Conservation (phyloP, 2,113 vertebrate genomes). For the Cavia porcellus region DNA sequence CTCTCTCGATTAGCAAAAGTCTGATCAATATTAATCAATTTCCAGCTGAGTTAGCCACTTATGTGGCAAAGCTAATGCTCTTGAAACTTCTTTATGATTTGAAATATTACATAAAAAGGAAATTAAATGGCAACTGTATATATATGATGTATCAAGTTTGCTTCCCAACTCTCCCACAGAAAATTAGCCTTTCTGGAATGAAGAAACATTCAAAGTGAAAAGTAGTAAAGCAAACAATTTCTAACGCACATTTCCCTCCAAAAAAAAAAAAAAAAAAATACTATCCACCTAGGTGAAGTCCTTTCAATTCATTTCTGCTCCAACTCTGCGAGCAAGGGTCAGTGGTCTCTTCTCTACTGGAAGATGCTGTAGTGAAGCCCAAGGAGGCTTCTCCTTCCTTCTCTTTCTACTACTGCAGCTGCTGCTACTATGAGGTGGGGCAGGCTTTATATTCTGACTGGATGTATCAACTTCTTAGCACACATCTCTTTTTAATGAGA, state of each 20-base stretch:
- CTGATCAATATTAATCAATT: not conserved
- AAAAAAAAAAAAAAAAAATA: not conserved
- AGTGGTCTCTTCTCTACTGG: not conserved
- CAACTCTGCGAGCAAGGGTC: not conserved
- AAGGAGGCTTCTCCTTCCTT: not conserved
- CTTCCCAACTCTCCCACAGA: not conserved
- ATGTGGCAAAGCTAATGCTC: not conserved
- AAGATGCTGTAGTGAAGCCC: not conserved
- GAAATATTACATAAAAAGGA: not conserved
- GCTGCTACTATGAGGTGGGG: not conserved
- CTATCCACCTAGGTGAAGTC: not conserved
- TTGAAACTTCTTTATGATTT: constrained; percentile 35
- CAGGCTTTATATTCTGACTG: not conserved
- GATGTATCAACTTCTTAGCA: not conserved
- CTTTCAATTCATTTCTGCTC: not conserved
- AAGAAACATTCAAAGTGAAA: not conserved
- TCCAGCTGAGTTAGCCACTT: not conserved
- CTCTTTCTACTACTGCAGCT: not conserved
- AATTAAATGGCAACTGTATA: not conserved
- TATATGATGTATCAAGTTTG: not conserved
- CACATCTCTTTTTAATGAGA: not conserved
- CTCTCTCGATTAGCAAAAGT: not conserved
- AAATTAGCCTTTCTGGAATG: not conserved
- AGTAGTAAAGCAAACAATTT: not conserved
- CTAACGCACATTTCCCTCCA: not conserved